A percentile compares a stretch with the other conserved stretches of the same genome.
phyloP scores from a whole-genome alignment of 2,888 invertebrate genomes.

The Drosophila longiperda region DNA sequence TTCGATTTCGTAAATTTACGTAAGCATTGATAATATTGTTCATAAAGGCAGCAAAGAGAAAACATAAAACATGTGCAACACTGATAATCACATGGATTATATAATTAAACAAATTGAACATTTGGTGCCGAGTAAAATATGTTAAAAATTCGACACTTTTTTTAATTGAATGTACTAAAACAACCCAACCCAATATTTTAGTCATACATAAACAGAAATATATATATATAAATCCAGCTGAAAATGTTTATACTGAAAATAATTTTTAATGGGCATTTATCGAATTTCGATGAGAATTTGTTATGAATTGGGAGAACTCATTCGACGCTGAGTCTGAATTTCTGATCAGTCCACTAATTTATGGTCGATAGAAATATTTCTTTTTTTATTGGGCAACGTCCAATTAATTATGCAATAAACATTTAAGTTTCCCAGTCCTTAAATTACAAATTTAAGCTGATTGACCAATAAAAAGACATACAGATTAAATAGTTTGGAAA shows the following conservation, averaged over 20 bases:
- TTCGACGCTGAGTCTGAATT: slow-evolving; percentile 1
- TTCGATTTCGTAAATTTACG: slow-evolving; percentile 60
- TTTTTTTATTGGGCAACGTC: slow-evolving; percentile 1
- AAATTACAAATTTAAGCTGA: not conserved
- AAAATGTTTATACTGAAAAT: slow-evolving; percentile 6
- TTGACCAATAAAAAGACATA: not conserved
- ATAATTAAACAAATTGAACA: not conserved
- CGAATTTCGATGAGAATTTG: slow-evolving; percentile 6
- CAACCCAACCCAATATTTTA: not conserved
- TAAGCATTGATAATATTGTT: slow-evolving; percentile 64
- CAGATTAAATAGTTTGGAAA: not conserved
- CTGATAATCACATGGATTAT: slow-evolving; percentile 39
- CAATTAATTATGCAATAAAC: not conserved
- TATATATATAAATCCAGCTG: not conserved
- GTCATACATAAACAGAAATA: slow-evolving; percentile 3
- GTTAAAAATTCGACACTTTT: not conserved
- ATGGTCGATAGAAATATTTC: not conserved
- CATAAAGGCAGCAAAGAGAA: slow-evolving; percentile 9
- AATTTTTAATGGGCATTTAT: slow-evolving; percentile 11
- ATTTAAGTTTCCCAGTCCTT: not conserved
- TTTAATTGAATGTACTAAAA: not conserved
- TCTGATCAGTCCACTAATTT: slow-evolving; percentile 8
- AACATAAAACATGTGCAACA: slow-evolving; percentile 44
- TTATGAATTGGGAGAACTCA: slow-evolving; percentile 9
- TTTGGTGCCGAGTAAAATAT: not conserved